Base-by-base conservation (phyloP, 1,140 invertebrate species). In the Teleopsis dalmanni region DNA sequence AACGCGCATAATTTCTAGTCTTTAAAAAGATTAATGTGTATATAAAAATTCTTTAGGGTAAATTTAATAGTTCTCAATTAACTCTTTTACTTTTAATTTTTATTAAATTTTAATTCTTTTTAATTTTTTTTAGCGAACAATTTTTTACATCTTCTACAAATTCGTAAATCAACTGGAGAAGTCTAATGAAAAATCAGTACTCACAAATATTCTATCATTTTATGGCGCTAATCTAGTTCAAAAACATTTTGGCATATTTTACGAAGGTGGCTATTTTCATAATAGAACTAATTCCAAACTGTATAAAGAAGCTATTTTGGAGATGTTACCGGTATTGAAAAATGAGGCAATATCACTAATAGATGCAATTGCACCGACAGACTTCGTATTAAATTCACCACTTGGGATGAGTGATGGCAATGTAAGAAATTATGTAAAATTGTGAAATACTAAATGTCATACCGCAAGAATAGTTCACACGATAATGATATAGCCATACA, bases 361-460 rank as follows among this genome's bases (percentile, higher is more conserved):
- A 1, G 93, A 96, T 76, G 81, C 81, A 1, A 76, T 95, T 48
- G 87, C 91, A 14, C 91, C 91, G 2, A 84, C 88, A 13, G 92
- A 96, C 75, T 93, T 87, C 65, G 79, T 88, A 55, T 62, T 92
- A 0, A 85, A 87, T 60, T 92, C 88, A 6, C 79, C 82, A 13
- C 72, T 92, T 11, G 89, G 88, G 38, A 74, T 77, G 58, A 81
- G 86, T 3, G 86, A 92, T 75, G 90, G 89, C 62, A 75, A 88
- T 70, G 81, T 82, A 62, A 60, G 55, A n/a, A n/a, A n/a, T n/a
- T n/a, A n/a, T n/a, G n/a, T n/a, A n/a, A n/a, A n/a, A n/a, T n/a
- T n/a, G n/a, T n/a, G n/a, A n/a, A n/a, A n/a, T n/a, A n/a, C n/a
- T n/a, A n/a, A n/a, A n/a, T n/a, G n/a, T n/a, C n/a, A n/a, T n/a